phyloP scores from a whole-genome alignment of 2,797 vertebrate species.

The Morus bassanus region DNA sequence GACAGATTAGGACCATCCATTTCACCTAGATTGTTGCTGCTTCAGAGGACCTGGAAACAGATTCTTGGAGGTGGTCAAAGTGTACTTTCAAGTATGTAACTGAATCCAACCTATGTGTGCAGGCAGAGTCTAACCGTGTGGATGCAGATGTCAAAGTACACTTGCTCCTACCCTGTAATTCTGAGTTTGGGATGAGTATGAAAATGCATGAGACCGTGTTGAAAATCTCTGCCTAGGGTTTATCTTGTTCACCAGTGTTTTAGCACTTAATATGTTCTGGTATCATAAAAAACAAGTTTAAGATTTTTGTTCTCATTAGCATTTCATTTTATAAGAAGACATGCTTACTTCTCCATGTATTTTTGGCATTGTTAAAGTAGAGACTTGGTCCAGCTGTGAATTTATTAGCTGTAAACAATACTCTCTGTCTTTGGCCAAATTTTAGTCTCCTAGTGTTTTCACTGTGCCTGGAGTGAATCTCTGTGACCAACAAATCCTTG shows the following conservation, averaged over 20 bases:
- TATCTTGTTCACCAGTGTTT: not conserved
- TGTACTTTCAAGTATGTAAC: not conserved
- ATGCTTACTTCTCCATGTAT: not conserved
- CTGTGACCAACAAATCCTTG: constrained; percentile 31
- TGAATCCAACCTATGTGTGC: not conserved
- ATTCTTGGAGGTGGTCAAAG: not conserved
- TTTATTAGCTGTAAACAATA: constrained; percentile 36
- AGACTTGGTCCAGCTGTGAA: constrained; percentile 22
- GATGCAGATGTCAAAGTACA: not conserved
- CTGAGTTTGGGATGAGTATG: not conserved
- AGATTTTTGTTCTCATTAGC: not conserved
- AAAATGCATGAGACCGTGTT: not conserved
- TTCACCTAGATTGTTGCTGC: not conserved
- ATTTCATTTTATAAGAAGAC: not conserved
- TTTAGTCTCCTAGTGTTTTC: constrained; percentile 18
- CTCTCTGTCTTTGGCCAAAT: constrained; percentile 12
- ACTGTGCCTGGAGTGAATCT: constrained; percentile 19
- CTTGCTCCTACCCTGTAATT: not conserved
- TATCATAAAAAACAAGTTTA: not conserved
- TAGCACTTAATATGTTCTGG: not conserved
- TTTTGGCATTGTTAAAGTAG: constrained; percentile 5
- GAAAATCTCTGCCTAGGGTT: not conserved
- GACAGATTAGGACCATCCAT: not conserved
- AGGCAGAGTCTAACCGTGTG: not conserved
- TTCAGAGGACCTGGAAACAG: not conserved